Base-by-base conservation (phyloP, 1,140 invertebrate species). In the Drosophila ironensis region DNA sequence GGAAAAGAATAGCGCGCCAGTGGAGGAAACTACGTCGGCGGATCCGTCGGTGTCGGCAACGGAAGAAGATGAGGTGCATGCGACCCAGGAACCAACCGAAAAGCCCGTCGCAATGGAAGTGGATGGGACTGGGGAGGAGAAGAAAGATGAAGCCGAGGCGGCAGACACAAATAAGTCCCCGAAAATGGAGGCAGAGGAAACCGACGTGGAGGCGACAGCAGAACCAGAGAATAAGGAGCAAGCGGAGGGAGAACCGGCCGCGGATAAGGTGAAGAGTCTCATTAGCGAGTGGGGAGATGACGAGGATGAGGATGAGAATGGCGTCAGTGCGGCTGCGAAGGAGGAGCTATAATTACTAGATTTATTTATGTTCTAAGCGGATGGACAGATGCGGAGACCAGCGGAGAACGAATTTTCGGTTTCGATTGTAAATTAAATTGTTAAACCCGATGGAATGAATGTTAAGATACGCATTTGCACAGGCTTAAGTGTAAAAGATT, bases 281-380 rank as follows among this genome's bases (percentile, higher is more conserved):
- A 88, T 89, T 35, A 89, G 74, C 37, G 88, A 89, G 40, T 89
- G 88, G 88, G 87, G 46, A 1, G 82, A 88, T 30, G 88, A 89
- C 40, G 88, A 89, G 7, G 88, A 89, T 11, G 84, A 88, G 37
- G 86, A 86, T 38, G 80, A 82, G 57, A 82, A 81, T 72, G 75
- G 72, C 27, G 81, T 87, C 16, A 82, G 60, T 71, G 82, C 78
- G 52, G 70, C 59, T 53, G 69, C 76, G 60, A 82, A 87, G 25
- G 76, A 68, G 57, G 64, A 87, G 38, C 81, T 88, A 67, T 88
- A 78, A 88, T 68, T 80, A 67, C 52, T 87, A 87, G 77, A 88
- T 76, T 88, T 88, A 88, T 75, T 87, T 88, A 80, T 81, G 64
- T 88, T 88, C 67, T 87, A 88, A 88, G 75, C 68, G 67, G 44